Base-by-base conservation (phyloP, 2,888 invertebrate genomes). In the Mechanitis mazaeus region DNA sequence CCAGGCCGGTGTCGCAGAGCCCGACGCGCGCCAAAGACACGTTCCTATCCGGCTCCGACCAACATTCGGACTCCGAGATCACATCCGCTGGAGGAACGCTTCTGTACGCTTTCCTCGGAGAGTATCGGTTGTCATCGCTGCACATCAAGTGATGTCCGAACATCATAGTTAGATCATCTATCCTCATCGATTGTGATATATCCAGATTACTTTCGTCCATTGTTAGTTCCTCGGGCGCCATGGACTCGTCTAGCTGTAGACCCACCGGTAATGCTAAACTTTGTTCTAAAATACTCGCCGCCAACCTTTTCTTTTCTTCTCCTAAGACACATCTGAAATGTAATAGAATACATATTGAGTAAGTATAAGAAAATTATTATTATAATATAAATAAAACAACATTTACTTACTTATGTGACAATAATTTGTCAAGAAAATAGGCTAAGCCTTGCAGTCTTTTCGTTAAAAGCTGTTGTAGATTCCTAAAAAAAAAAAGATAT, bases 21-120 rank as follows among this genome's bases (percentile, higher is more conserved):
- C 96, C 96, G 33, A 96, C 96, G 66, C 96, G 92, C 0, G 95
- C 95, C 64, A 94, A 84, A 0, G 96, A 96, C 2, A 96, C 95
- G 64, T 93, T 93, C 55, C 95, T 91, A 76, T 96, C 96, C 0
- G 96, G 96, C 76, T 96, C 96, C 0, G 96, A 96, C 94, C 96
- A 96, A 45, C 95, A 93, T 77, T 97, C 96, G 0, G 96, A 95
- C 76, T 96, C 96, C 0, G 90, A 89, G 63, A 84, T 80, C 20
- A 80, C 60, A 69, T 90, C 89, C 3, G 82, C 82, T 72, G 81
- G 83, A 42, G 85, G 83, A 55, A 80, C 75, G 63, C 76, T 73
- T 70, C 76, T 79, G 5, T 75, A 60, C 38, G 75, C 67, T 69
- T 76, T 84, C 59, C 70, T 76, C 7, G 70, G 67, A 1, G 77